Evolutionary conservation across 2,113 vertebrate genomes (phyloP).

Genomic region (Ifrita kowaldi): DNA sequence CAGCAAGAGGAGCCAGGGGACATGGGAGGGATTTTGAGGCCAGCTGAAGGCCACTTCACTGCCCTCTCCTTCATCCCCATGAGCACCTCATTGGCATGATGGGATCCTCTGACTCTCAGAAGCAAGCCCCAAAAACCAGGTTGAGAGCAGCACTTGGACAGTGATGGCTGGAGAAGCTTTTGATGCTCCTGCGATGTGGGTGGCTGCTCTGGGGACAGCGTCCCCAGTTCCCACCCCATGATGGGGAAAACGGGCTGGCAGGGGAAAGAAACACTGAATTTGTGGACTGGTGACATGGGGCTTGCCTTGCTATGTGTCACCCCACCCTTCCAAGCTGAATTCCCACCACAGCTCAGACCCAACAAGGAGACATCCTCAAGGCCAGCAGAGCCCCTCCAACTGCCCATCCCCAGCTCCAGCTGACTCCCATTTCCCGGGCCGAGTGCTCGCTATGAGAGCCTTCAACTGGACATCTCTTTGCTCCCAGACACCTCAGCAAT

Average conservation of each 20-base stretch:
- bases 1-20: not conserved
- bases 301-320: not conserved
- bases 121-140: not conserved
- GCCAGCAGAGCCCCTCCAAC: not conserved
- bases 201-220: not conserved
- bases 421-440: not conserved
- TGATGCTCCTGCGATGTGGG: not conserved
- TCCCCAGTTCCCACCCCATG: not conserved
- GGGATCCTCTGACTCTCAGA: not conserved
- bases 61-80: not conserved
- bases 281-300: not conserved
- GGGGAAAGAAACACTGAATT: not conserved
- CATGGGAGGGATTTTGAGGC: not conserved
- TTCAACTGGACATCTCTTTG: not conserved
- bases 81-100: accelerated
- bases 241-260: not conserved
- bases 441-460: not conserved
- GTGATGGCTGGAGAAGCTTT: not conserved
- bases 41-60: not conserved
- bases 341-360: not conserved
- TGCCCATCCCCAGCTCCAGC: not conserved
- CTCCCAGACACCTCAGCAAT: not conserved
- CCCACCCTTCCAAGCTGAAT: not conserved
- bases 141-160: not conserved
- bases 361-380: not conserved